These are phyloP conservation scores for Hydriomena furcata DNA, from an alignment of 2,888 invertebrate genomes.

Conservation along the genomic window DNA sequence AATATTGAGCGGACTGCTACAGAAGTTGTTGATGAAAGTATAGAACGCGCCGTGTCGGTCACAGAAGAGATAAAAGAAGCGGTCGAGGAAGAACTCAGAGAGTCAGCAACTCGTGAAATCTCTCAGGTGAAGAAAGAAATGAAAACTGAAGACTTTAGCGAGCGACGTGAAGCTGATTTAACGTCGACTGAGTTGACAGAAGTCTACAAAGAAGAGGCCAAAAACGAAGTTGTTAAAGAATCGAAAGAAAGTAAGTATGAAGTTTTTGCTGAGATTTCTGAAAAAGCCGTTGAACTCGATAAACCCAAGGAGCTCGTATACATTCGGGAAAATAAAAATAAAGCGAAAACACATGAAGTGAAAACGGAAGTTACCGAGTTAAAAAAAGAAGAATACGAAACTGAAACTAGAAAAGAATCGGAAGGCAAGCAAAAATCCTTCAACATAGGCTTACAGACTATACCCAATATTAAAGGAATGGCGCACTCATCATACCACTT, in stretches of 20 bases:
- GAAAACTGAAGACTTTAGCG: constrained; percentile 15
- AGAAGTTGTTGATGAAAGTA: constrained; percentile 61
- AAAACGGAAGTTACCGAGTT: constrained; percentile 27
- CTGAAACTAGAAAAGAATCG: constrained; percentile 21
- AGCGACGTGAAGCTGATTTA: constrained; percentile 13
- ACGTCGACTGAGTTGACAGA: constrained; percentile 1
- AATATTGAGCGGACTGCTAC: constrained; percentile 64
- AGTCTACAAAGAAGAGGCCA: constrained; percentile 7
- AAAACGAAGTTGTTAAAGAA: constrained; percentile 44
- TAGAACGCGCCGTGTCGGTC: constrained; percentile 61
- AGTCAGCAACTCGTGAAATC: constrained; percentile 24
- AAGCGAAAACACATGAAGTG: constrained; percentile 20
- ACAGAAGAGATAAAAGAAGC: constrained; percentile 64
- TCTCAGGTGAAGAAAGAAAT: constrained; percentile 16
- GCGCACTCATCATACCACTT: constrained; percentile 61
- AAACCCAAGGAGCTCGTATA: constrained; percentile 20
- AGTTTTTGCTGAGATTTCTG: background rate
- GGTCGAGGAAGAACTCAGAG: constrained; percentile 49
- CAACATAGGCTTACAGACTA: constrained; percentile 64
- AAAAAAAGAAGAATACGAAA: constrained; percentile 12
- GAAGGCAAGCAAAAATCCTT: constrained; percentile 61
- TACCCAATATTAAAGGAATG: constrained; percentile 63
- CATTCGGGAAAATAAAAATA: constrained; percentile 21
- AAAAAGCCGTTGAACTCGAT: background rate
- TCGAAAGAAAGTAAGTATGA: constrained; percentile 21